These are phyloP conservation scores for Colistium nudipinnis DNA, from an alignment of 2,113 vertebrate species.

Conservation along the genomic window DNA sequence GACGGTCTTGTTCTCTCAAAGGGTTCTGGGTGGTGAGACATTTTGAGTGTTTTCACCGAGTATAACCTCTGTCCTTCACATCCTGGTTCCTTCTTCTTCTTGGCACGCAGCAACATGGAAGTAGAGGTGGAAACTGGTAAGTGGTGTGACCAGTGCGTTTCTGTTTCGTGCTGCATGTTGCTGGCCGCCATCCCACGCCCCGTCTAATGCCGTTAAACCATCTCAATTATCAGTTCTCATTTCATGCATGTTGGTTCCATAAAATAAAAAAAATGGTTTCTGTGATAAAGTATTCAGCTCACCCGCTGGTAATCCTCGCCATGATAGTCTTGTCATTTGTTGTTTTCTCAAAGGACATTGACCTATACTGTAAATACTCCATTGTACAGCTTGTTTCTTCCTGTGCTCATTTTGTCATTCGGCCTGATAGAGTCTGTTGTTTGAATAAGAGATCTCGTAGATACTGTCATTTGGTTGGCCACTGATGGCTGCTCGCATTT, in stretches of 20 bases:
- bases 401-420: neutral
- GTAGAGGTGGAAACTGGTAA: slow-evolving; percentile 78
- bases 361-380: too few species aligned
- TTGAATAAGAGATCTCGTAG: neutral
- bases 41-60: neutral
- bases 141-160: slow-evolving; percentile 51
- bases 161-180: neutral
- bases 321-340: too few species aligned
- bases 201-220: too few species aligned
- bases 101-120: slow-evolving; percentile 81
- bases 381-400: neutral
- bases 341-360: too few species aligned
- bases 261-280: too few species aligned
- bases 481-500: neutral
- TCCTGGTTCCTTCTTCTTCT: slow-evolving; percentile 34
- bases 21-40: neutral
- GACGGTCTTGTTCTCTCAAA: too few species aligned
- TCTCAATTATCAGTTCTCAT: neutral
- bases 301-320: too few species aligned
- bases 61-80: neutral
- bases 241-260: too few species aligned
- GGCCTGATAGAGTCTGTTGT: neutral
- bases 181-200: neutral
- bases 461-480: slow-evolving; percentile 5
- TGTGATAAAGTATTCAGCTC: too few species aligned